Evolutionary conservation across 2,113 vertebrate species (phyloP), one percentile per base, ranked within the genome.

Genomic region (Gulo gulo): DNA sequence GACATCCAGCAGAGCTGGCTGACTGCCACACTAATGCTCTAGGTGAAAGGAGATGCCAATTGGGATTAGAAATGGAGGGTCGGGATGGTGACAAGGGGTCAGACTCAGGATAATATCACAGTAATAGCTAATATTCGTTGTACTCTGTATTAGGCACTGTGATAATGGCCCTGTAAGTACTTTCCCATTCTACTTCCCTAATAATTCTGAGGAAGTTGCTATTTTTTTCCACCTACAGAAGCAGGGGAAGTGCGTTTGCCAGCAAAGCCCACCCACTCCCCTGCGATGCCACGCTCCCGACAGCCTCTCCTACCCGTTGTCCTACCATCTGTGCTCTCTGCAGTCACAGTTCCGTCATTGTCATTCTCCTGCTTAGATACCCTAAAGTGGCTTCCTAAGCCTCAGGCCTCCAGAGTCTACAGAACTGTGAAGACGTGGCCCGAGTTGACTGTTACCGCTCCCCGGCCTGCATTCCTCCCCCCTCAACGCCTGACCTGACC

Each of bases 161-260:
- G 45, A 3, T 50, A 34, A 91, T 59, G 45, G 34, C 34, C 20
- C 71, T 63, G 2, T n/a, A 21, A 52, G 11, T 20, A 67, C 50
- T 76, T 81, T 91, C 80, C 95, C 65, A 69, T 69, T 65, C 34
- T 74, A n/a, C 42, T 50, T 93, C 61, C 42, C 85, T 14, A 84
- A 21, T 31, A 57, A n/a, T 93, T 94, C 61, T 80, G 42, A 69
- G 7, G 29, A 71, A 91, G 45, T 34, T 14, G n/a, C 23, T 36
- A 20, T 80, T 91, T 85, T 42, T 52, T 52, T 65, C 7, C 83
- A 42, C 73, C 63, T 59, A n/a, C 6, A 69, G 45, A 94, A 81
- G 52, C 15, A 47, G 29, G 45, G 76, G 69, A 45, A 47, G 45
- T 86, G 34, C 36, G 12, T 82, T 78, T 95, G 65, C 63, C 23